Percentiles rank a stretch among this genome's conserved stretches.
Conservation (phyloP, 2,113 vertebrate species). For the Stigmatopora argus region DNA sequence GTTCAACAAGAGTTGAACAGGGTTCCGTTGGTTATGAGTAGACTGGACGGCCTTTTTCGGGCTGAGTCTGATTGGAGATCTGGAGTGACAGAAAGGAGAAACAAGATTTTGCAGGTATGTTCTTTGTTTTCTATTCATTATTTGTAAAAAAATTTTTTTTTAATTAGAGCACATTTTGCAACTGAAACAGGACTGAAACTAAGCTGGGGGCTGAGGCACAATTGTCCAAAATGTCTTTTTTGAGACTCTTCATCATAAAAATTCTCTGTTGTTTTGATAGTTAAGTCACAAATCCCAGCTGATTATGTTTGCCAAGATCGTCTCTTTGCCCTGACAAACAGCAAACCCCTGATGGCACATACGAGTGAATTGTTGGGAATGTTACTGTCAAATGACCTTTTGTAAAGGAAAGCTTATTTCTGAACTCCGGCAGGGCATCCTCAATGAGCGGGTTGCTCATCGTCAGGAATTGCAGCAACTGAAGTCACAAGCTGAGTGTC, state of each 20-base stretch:
- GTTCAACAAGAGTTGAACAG: constrained; percentile 2
- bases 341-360: background rate
- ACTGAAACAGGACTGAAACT: too few relatives aligned
- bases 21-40: background rate
- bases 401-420: background rate
- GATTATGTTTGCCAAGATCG: background rate
- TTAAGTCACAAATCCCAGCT: background rate
- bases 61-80: constrained; percentile 20
- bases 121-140: background rate
- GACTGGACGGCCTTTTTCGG: constrained; percentile 35
- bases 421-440: constrained; percentile 24
- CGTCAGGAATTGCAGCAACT: constrained; percentile 34
- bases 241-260: too few relatives aligned
- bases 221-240: too few relatives aligned
- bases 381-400: background rate
- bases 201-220: too few relatives aligned
- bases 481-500: constrained; percentile 7
- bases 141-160: too few relatives aligned
- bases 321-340: background rate
- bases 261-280: too few relatives aligned
- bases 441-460: background rate
- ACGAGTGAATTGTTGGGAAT: background rate
- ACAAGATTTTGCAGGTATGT: constrained; percentile 38
- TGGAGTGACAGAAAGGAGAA: background rate
- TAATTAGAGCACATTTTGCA: background rate